Conservation (phyloP, 2,797 vertebrate genomes). For the Darevskia mixta region DNA sequence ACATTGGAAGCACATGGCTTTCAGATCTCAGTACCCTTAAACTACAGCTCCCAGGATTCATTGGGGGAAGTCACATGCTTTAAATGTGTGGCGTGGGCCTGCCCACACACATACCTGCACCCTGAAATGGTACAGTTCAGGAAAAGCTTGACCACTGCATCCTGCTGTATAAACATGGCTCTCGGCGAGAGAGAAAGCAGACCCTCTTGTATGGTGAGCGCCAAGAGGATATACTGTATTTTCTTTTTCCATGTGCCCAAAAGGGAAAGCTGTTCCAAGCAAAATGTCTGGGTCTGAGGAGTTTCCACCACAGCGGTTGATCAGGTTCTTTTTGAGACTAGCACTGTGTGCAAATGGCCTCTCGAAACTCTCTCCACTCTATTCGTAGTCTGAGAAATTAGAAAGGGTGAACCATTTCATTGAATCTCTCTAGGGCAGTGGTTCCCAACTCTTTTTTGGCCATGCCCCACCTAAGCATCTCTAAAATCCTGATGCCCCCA, state of each 20-base stretch:
- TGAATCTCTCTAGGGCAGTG: neutral
- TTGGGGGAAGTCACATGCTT: too few relatives aligned
- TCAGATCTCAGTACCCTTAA: too few relatives aligned
- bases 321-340: conserved; percentile 1
- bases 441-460: too few relatives aligned
- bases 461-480: too few relatives aligned
- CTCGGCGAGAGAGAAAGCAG: neutral
- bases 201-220: neutral
- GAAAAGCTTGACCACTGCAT: neutral
- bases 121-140: neutral
- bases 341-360: neutral
- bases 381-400: neutral
- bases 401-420: neutral
- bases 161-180: neutral
- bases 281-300: neutral
- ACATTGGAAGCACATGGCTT: too few relatives aligned
- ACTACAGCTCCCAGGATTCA: too few relatives aligned
- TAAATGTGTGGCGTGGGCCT: too few relatives aligned
- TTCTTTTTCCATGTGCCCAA: conserved; percentile 1
- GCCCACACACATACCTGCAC: neutral
- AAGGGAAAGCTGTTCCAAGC: neutral
- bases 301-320: neutral
- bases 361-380: neutral
- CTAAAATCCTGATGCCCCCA: too few relatives aligned
- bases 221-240: neutral